Conservation (phyloP, 1,140 invertebrate genomes). For the Brachionus paranguensis region DNA sequence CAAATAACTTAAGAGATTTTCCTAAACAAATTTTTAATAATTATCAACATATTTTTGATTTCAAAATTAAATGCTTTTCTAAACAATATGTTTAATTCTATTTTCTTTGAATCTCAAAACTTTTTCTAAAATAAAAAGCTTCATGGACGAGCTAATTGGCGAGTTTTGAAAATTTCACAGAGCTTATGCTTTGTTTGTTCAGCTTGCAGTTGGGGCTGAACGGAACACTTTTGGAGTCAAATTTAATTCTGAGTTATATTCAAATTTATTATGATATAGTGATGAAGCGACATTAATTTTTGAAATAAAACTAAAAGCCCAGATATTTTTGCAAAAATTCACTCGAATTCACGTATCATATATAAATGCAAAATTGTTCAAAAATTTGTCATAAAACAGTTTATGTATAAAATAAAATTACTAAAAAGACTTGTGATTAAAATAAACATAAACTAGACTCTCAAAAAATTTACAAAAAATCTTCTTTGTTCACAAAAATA, state of each 20-base stretch:
- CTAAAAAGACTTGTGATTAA: conserved; percentile 5
- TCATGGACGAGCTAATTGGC: too few relatives aligned
- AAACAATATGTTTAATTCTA: too few relatives aligned
- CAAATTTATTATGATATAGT: not conserved
- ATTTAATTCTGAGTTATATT: not conserved
- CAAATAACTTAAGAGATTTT: too few relatives aligned
- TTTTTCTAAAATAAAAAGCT: too few relatives aligned
- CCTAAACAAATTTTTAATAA: too few relatives aligned
- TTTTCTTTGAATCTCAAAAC: too few relatives aligned
- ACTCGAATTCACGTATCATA: not conserved
- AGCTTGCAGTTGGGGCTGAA: too few relatives aligned
- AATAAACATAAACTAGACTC: conserved; percentile 32
- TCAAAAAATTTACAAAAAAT: not conserved
- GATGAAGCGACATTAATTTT: not conserved
- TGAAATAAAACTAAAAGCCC: not conserved
- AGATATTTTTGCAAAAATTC: not conserved
- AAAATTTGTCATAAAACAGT: conserved; percentile 1
- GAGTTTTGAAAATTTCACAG: too few relatives aligned
- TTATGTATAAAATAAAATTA: not conserved
- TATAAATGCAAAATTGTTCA: not conserved
- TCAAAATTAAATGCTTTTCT: too few relatives aligned
- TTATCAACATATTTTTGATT: too few relatives aligned
- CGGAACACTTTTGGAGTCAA: too few relatives aligned
- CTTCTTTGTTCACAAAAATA: not conserved
- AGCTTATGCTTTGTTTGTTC: too few relatives aligned